Conservation (phyloP, 2,888 invertebrate genomes). For the Lypha dubia region DNA sequence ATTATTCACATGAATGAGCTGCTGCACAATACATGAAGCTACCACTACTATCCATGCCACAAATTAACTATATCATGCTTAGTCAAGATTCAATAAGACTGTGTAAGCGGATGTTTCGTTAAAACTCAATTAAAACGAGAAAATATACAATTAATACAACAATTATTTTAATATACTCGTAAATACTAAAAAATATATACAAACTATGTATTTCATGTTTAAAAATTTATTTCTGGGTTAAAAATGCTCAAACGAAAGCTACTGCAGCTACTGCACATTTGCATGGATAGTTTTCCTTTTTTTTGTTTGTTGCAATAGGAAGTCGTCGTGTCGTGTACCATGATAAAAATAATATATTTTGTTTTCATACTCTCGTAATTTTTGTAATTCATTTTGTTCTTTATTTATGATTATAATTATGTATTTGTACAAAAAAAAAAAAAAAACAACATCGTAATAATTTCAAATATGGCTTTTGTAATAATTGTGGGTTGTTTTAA, state of each 20-base stretch:
- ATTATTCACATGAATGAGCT: slow-evolving; percentile 10
- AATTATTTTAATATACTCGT: slow-evolving; percentile 44
- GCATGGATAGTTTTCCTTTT: slow-evolving; percentile 40
- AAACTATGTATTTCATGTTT: slow-evolving; percentile 56
- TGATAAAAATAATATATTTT: slow-evolving; percentile 48
- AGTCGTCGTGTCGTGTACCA: slow-evolving; percentile 41
- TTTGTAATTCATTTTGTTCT: slow-evolving; percentile 31
- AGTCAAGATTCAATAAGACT: slow-evolving; percentile 45
- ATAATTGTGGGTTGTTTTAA: slow-evolving; percentile 13
- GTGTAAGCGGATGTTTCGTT: slow-evolving; percentile 67
- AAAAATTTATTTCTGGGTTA: slow-evolving; percentile 52
- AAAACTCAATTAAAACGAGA: slow-evolving; percentile 60
- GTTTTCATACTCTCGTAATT: slow-evolving; percentile 17
- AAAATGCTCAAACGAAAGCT: slow-evolving; percentile 27
- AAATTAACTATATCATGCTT: slow-evolving; percentile 46
- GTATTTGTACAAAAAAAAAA: slow-evolving; percentile 32
- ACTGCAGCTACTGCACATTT: slow-evolving; percentile 31
- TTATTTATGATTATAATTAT: slow-evolving; percentile 37
- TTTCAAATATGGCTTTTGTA: slow-evolving; percentile 16
- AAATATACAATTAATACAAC: slow-evolving; percentile 29
- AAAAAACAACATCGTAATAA: too few species aligned
- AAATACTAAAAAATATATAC: neutral
- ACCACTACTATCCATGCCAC: slow-evolving; percentile 26
- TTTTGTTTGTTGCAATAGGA: slow-evolving; percentile 51
- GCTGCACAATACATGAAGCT: slow-evolving; percentile 1